Base-by-base conservation (phyloP, 2,888 invertebrate species). In the Didymodactylos carnosus region DNA sequence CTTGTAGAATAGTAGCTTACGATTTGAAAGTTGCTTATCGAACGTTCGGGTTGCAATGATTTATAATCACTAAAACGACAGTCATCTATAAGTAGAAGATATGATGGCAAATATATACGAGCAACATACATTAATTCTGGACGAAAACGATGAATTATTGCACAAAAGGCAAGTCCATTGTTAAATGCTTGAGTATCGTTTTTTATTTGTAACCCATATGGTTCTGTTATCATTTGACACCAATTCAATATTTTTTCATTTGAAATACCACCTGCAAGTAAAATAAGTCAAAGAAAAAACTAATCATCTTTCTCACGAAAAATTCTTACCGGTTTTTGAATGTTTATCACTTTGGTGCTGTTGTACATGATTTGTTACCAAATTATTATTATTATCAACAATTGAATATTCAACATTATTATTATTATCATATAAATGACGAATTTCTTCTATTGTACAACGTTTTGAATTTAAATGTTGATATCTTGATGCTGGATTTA, bases 381-480 rank as follows among this genome's bases (percentile, higher is more conserved):
- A 19, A 62, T 62, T 62, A 62, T 62, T 62, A 62, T 62, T 62
- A 16, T 35, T 29, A 14, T 62, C 62, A 35, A 62, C 35, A 11
- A 35, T 62, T 62, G 62, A 35, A n/a, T n/a, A n/a, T n/a, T n/a
- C n/a, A n/a, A n/a, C n/a, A 35, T 35, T 62, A 35, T n/a, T 62
- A 62, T 62, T 19, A 0, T n/a, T 16, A 11, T 74, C 74, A 19
- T 74, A 74, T 16, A 74, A 35, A 25, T 39, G 35, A 8, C 27
- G 23, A 40, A 74, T 40, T n/a, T 71, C 71, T 10, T 53, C 49
- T n/a, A 69, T 41, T 19, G 41, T 71, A 16, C 49, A n/a, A 29
- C 23, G 23, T 29, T 87, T 86, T 35, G 87, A 86, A 83, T 91
- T 91, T 73, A 92, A 85, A 82, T 91, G 91, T 8, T 90, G 90